phyloP scores from a whole-genome alignment of 2,888 invertebrate species.

The Dynastes tityus region DNA sequence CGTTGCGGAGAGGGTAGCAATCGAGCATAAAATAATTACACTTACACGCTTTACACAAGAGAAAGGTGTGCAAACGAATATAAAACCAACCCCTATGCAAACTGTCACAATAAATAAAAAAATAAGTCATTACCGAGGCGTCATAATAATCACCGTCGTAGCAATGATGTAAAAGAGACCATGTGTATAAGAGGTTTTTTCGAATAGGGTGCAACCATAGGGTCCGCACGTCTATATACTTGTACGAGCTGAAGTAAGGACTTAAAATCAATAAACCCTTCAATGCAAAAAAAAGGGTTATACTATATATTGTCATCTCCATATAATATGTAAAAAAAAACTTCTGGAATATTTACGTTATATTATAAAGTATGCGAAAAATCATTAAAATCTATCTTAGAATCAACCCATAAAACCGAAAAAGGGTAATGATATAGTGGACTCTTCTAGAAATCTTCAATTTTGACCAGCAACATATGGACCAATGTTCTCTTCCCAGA shows the following conservation, averaged over 20 bases:
- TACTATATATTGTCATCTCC: slow-evolving; percentile 56
- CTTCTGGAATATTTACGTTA: no score
- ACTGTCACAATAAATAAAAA: slow-evolving; percentile 59
- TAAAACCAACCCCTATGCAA: slow-evolving; percentile 55
- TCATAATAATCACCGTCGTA: slow-evolving; percentile 60
- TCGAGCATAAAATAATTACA: slow-evolving; percentile 47
- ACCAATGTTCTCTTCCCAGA: no score
- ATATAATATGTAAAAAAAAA: slow-evolving; percentile 23
- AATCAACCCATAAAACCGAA: no score
- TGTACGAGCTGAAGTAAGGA: slow-evolving; percentile 55
- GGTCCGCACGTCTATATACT: slow-evolving; percentile 53
- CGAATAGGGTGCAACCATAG: slow-evolving; percentile 53
- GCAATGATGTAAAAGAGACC: slow-evolving; percentile 58
- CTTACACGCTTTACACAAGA: slow-evolving; percentile 29
- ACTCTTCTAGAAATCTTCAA: no score
- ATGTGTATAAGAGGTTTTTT: slow-evolving; percentile 60
- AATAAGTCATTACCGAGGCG: slow-evolving; percentile 60
- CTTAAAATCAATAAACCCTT: slow-evolving; percentile 60
- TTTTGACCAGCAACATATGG: no score
- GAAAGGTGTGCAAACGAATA: slow-evolving; percentile 49
- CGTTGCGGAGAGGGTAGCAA: background rate
- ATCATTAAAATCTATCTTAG: no score
- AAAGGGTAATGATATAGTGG: no score
- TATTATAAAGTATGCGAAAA: no score
- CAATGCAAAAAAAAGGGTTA: slow-evolving; percentile 55